These are phyloP conservation scores for Diorhabda sublineata DNA, from an alignment of 1,140 invertebrate genomes.

Conservation along the genomic window DNA sequence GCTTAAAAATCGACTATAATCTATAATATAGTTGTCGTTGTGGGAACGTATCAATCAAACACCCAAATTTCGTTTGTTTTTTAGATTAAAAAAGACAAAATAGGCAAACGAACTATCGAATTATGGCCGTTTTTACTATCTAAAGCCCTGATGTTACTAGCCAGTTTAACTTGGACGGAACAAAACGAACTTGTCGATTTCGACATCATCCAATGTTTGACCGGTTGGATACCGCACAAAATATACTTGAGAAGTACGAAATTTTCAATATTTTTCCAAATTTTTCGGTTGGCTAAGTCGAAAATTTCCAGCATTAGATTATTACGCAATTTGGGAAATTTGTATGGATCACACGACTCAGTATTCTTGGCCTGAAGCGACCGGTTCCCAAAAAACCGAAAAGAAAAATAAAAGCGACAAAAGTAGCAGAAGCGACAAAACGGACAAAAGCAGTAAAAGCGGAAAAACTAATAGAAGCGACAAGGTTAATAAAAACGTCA, in stretches of 20 bases:
- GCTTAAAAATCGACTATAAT: no score
- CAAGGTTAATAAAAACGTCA: background rate
- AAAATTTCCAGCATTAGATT: constrained; percentile 26
- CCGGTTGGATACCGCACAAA: constrained; percentile 40
- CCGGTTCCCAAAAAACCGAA: background rate
- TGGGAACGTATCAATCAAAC: no score
- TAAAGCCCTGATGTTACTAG: constrained; percentile 43
- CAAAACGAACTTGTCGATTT: constrained; percentile 34
- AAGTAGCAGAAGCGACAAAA: background rate
- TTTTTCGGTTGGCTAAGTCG: background rate
- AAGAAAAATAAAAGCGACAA: background rate
- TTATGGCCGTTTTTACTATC: constrained; percentile 41
- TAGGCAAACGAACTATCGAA: constrained; percentile 11
- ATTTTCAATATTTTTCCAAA: background rate
- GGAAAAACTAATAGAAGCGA: background rate
- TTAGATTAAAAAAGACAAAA: background rate
- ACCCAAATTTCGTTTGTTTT: background rate
- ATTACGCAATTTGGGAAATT: constrained; percentile 37
- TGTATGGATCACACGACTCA: constrained; percentile 27
- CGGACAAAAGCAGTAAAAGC: background rate
- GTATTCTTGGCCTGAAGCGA: constrained; percentile 21
- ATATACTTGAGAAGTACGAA: constrained; percentile 31
- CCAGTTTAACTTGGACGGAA: constrained; percentile 34
- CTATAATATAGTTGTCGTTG: no score
- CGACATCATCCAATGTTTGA: constrained; percentile 38